Conservation (phyloP, 1,140 invertebrate genomes). For the Drosophila nigromelanica region DNA sequence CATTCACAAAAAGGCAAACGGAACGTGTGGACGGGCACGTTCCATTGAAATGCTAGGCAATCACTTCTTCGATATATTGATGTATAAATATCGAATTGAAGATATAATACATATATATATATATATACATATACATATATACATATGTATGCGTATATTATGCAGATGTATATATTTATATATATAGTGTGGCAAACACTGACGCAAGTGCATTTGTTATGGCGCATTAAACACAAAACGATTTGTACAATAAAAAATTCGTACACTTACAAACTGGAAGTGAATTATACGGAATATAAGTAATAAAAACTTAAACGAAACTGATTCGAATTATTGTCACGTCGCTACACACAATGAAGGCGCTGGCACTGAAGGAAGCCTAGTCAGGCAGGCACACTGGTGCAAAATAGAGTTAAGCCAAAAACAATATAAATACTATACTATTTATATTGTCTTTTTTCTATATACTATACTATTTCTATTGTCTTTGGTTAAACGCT, state of each 20-base stretch:
- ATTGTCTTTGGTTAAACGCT: too few species aligned
- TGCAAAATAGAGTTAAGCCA: slow-evolving; percentile 18
- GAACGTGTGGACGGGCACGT: slow-evolving; percentile 47
- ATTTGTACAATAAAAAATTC: slow-evolving; percentile 47
- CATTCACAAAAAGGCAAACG: slow-evolving; percentile 10
- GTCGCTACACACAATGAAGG: slow-evolving; percentile 32
- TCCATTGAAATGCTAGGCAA: slow-evolving; percentile 18
- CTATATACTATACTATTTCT: too few species aligned
- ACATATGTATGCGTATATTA: not conserved
- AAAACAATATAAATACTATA: too few species aligned
- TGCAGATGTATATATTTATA: not conserved
- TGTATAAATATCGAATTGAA: not conserved
- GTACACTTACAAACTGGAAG: slow-evolving; percentile 59
- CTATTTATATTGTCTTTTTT: too few species aligned
- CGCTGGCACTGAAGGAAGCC: slow-evolving; percentile 35
- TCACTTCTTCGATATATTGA: slow-evolving; percentile 14
- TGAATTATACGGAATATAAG: slow-evolving; percentile 53
- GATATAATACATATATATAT: too few species aligned
- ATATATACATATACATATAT: slow-evolving; percentile 1
- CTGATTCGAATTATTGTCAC: slow-evolving; percentile 75
- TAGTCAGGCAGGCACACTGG: slow-evolving; percentile 24
- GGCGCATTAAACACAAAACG: slow-evolving; percentile 71
- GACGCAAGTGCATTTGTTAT: slow-evolving; percentile 74
- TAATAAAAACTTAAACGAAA: slow-evolving; percentile 47
- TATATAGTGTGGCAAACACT: slow-evolving; percentile 37